Evolutionary conservation across 2,888 invertebrate species (phyloP), one percentile per base, ranked within the genome.

Genomic region (Patella ulyssiponensis): DNA sequence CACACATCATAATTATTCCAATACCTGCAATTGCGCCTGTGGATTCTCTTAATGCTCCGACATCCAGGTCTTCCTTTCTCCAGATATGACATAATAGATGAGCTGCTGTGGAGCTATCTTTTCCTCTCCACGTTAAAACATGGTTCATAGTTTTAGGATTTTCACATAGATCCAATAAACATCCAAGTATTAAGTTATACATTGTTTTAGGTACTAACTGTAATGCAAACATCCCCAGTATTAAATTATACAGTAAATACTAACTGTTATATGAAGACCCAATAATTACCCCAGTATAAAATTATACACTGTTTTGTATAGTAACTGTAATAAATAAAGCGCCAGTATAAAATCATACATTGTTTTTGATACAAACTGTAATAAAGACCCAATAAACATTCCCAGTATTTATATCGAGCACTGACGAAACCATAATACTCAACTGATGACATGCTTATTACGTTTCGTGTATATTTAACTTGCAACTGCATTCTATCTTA

Each of bases 1-100:
- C 33, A 33, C 33, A 33, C 33, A 4, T 33, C 33, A 33, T 33
- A 33, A 33, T 33, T 9, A 44, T 44, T 7, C 44, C 44, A 44
- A 69, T 74, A 90, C 91, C 89, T 69, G 85, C 75, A 44, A 91
- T 88, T 52, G 88, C 87, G 52, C 91, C 91, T 72, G 84, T 82
- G 17, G 76, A 70, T 51, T 90, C 89, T 33, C 91, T 82, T 75
- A 82, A 82, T 0, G 90, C 91, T 5, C 91, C 90, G 75, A 91
- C 88, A 69, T 89, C 88, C 73, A 78, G 76, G 81, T 92, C 92
- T 83, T 91, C 92, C 69, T 86, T 84, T 69, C 92, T 83, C 91
- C 91, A 92, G 33, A 91, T 87, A 14, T 90, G 86, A 83, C 92
- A 92, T 74, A 92, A 85, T 23, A 92, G 85, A 83, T 91, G 91